Evolutionary conservation across 2,888 invertebrate genomes (phyloP), one percentile per base, ranked within the genome.

Genomic region (Rhingia campestris): DNA sequence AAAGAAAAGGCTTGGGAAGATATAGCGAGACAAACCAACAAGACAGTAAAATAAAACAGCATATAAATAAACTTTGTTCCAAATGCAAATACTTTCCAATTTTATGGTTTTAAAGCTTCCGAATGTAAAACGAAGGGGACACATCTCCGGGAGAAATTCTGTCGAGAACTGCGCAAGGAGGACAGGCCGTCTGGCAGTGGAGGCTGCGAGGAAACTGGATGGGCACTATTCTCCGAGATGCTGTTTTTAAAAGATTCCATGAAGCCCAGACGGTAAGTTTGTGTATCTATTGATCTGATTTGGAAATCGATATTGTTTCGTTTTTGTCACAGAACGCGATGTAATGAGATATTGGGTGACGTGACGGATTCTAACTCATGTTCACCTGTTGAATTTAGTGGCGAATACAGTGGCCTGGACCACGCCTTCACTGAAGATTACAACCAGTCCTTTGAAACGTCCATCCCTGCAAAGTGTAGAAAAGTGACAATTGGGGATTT

Each of bases 51-150:
- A 35, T 9, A n/a, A 43, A 5, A 12, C 43, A 47, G 6, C 9
- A 33, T 22, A 22, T 22, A 22, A 22, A 22, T 22, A 22, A 22
- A 22, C 22, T 22, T 22, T 22, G 22, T 22, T 22, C 22, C 22
- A 22, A 22, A 22, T 22, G 22, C 22, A 22, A 35, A 35, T 12
- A 37, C 35, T 35, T 35, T 9, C 4, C 7, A 6, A 5, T 35
- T 54, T 1, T 9, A 54, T 12, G 10, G n/a, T 54, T 12, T 35
- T 12, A 37, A 30, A 59, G 59, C 59, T 6, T 6, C n/a, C 0
- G 59, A 45, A 59, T 59, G 43, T 14, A 59, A 45, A 43, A n/a
- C 43, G 0, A 59, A 43, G 32, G 43, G 59, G 59, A 59, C n/a
- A 12, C 43, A 12, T 10, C 43, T 59, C 1, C 6, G 43, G n/a